These are phyloP conservation scores for Lithophane semibrunnea DNA, from an alignment of 2,888 invertebrate genomes.

Conservation along the genomic window DNA sequence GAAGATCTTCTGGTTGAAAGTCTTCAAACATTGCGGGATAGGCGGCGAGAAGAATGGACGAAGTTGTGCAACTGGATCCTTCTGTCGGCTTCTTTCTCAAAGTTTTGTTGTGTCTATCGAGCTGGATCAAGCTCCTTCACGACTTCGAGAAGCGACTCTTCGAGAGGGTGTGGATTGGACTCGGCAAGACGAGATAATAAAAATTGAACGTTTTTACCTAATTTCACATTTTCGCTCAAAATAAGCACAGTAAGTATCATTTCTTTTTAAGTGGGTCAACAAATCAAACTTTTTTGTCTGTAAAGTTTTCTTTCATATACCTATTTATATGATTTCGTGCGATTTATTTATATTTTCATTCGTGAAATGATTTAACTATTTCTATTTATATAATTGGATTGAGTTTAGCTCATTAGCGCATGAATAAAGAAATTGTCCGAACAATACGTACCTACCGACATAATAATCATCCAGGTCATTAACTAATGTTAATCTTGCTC, in stretches of 20 bases:
- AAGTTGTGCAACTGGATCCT: too few relatives aligned
- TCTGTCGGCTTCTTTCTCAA: too few relatives aligned
- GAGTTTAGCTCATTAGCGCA: background rate
- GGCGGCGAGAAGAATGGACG: background rate
- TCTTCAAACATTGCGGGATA: background rate
- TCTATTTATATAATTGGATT: background rate
- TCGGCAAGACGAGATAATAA: background rate
- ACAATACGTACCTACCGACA: background rate
- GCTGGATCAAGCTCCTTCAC: too few relatives aligned
- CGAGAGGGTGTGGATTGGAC: background rate
- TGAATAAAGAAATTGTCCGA: slow-evolving; percentile 3
- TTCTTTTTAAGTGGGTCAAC: background rate
- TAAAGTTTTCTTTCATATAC: too few relatives aligned
- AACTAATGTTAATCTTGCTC: too few relatives aligned
- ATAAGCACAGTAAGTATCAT: background rate
- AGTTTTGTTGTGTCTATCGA: too few relatives aligned
- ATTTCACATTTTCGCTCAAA: background rate
- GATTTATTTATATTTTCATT: background rate
- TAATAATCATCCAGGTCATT: too few relatives aligned
- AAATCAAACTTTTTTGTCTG: too few relatives aligned
- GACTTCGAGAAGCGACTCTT: too few relatives aligned
- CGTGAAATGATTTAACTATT: background rate
- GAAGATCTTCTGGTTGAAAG: background rate
- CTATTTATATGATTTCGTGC: background rate
- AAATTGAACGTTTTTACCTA: background rate